A percentile compares a stretch with the other conserved stretches of the same genome.
Conservation (phyloP, 1,140 invertebrate species). For the Phymorhynchus buccinoides region DNA sequence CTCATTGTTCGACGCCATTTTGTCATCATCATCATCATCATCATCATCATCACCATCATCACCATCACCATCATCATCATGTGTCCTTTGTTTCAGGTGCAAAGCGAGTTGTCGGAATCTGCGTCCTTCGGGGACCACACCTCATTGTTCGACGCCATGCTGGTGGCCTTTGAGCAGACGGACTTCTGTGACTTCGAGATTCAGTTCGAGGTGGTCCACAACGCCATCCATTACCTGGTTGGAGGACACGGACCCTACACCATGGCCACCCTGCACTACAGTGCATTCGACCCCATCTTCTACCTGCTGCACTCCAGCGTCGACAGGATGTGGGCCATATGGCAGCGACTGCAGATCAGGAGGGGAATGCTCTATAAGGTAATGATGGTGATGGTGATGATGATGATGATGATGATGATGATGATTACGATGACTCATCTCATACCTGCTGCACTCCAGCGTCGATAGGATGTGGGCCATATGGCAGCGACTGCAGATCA, state of each 20-base stretch:
- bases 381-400: too few species aligned
- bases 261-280: conserved; percentile 44
- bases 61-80: too few species aligned
- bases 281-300: conserved; percentile 48
- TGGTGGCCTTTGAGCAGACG: conserved; percentile 53
- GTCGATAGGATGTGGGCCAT: conserved; percentile 52
- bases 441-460: conserved; percentile 50
- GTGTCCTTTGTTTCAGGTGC: conserved; percentile 29
- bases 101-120: conserved; percentile 27
- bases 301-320: conserved; percentile 47
- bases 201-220: conserved; percentile 44
- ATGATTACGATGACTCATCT: too few species aligned
- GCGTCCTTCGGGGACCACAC: conserved; percentile 46
- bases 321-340: conserved; percentile 50
- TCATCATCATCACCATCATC: too few species aligned
- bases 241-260: conserved; percentile 41
- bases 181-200: conserved; percentile 56
- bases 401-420: too few species aligned
- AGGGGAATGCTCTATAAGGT: conserved; percentile 41
- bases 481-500: conserved; percentile 53
- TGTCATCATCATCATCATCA: too few species aligned
- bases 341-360: conserved; percentile 46
- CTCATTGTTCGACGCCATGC: conserved; percentile 43
- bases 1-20: conserved; percentile 43
- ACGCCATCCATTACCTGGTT: conserved; percentile 43